These are phyloP conservation scores for Naso thynnoides DNA, from an alignment of 2,797 vertebrate genomes.

Conservation along the genomic window DNA sequence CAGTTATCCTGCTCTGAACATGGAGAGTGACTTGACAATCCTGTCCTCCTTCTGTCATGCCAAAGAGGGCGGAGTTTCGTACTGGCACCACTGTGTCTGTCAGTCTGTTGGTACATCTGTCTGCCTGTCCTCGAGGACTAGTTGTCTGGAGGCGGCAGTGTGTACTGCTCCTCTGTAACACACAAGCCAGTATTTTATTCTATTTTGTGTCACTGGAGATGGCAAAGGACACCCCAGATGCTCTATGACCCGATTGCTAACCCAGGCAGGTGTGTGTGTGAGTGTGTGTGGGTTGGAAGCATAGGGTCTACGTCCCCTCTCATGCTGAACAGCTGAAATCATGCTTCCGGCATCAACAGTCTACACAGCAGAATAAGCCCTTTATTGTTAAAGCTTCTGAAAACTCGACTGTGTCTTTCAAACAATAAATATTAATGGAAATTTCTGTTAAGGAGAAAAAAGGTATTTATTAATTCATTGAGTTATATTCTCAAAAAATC, in stretches of 20 bases:
- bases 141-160: constrained; percentile 44
- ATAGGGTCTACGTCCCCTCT: neutral
- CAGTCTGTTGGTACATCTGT: constrained; percentile 62
- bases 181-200: constrained; percentile 48
- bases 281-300: neutral
- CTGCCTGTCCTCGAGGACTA: constrained; percentile 49
- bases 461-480: too few species aligned
- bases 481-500: too few species aligned
- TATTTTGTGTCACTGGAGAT: constrained; percentile 47
- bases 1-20: constrained; percentile 33
- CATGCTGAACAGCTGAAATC: neutral
- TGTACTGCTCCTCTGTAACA: constrained; percentile 34
- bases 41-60: constrained; percentile 45
- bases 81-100: constrained; percentile 64
- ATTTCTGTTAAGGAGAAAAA: too few species aligned
- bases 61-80: constrained; percentile 50
- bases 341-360: neutral
- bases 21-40: constrained; percentile 45
- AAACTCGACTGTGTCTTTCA: neutral
- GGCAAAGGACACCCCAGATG: constrained; percentile 13
- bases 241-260: constrained; percentile 30
- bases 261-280: neutral
- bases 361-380: neutral
- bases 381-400: neutral
- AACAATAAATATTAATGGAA: neutral